A percentile compares a stretch with the other conserved stretches of the same genome.
phyloP scores from a whole-genome alignment of 1,140 invertebrate genomes.

The Meloidogyne chitwoodi region DNA sequence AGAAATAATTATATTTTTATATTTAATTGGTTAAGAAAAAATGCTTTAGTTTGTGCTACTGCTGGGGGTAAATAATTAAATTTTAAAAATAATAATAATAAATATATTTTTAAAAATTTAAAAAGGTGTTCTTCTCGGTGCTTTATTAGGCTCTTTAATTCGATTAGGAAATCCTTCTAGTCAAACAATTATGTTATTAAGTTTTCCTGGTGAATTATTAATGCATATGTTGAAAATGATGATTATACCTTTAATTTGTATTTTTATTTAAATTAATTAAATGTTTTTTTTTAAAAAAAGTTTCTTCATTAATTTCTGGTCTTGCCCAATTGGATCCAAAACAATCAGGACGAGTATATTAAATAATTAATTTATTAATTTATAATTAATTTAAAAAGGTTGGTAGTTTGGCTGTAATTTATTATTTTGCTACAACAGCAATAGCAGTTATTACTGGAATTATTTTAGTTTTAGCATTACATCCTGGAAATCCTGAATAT shows the following conservation, averaged over 20 bases:
- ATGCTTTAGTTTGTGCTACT: conserved; percentile 49
- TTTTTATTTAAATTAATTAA: neutral
- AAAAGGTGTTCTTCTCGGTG: conserved; percentile 47
- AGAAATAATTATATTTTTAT: neutral
- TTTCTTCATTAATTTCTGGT: conserved; percentile 29
- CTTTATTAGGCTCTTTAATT: conserved; percentile 46
- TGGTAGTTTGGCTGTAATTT: conserved; percentile 33
- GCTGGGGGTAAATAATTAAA: conserved; percentile 13
- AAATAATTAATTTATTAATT: neutral
- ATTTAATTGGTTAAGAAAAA: conserved; percentile 49
- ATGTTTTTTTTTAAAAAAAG: neutral
- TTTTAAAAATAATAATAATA: neutral
- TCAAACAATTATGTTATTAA: conserved; percentile 48
- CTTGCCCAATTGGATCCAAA: conserved; percentile 43
- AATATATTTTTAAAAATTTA: neutral
- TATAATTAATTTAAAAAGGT: conserved; percentile 13
- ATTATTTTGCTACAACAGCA: conserved; percentile 39
- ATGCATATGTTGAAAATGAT: conserved; percentile 60
- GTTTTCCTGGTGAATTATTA: conserved; percentile 55
- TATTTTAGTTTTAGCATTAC: conserved; percentile 28
- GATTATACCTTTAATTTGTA: conserved; percentile 47
- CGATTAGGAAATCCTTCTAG: conserved; percentile 11
- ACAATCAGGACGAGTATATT: conserved; percentile 32
- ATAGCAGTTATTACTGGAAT: conserved; percentile 40
- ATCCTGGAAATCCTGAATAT: conserved; percentile 39